Evolutionary conservation across 2,113 vertebrate genomes (phyloP).

Genomic region (Sisor rabdophorus): DNA sequence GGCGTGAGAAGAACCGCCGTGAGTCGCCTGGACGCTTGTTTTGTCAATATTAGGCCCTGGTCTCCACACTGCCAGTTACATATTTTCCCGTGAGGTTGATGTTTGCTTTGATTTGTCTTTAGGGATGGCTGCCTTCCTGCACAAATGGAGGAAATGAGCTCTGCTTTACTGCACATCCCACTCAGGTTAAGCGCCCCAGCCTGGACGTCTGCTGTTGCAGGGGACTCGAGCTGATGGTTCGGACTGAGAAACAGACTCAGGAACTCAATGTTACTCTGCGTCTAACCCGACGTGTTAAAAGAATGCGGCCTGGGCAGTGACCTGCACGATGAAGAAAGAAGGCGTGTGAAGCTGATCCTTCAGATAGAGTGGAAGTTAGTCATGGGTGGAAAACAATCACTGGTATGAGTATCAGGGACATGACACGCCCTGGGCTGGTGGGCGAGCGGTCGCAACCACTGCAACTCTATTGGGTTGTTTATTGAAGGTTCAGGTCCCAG

Average conservation of each 20-base stretch:
- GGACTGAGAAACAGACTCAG: not conserved
- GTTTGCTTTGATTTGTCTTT: slow-evolving; percentile 47
- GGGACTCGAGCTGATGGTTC: not conserved
- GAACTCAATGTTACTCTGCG: not conserved
- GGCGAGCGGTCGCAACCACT: not conserved
- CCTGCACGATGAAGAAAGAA: slow-evolving; percentile 20
- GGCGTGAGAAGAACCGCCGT: slow-evolving; percentile 7
- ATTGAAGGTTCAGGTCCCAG: no score
- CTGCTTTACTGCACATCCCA: slow-evolving; percentile 41
- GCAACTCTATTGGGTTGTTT: no score
- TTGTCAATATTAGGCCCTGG: slow-evolving; percentile 29
- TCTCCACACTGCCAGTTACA: slow-evolving; percentile 42
- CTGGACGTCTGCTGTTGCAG: not conserved
- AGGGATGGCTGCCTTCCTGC: slow-evolving; percentile 42
- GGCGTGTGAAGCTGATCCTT: not conserved
- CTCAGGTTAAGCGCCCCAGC: slow-evolving; percentile 16
- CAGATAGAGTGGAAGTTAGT: not conserved
- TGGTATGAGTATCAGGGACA: not conserved
- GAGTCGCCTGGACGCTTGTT: slow-evolving; percentile 12
- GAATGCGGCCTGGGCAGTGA: slow-evolving; percentile 19
- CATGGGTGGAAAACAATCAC: not conserved
- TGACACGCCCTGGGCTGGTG: not conserved
- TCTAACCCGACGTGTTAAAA: not conserved
- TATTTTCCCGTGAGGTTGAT: slow-evolving; percentile 37
- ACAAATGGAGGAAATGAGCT: slow-evolving; percentile 49